Evolutionary conservation across 1,140 invertebrate genomes (phyloP).

Genomic region (Apis florea): DNA sequence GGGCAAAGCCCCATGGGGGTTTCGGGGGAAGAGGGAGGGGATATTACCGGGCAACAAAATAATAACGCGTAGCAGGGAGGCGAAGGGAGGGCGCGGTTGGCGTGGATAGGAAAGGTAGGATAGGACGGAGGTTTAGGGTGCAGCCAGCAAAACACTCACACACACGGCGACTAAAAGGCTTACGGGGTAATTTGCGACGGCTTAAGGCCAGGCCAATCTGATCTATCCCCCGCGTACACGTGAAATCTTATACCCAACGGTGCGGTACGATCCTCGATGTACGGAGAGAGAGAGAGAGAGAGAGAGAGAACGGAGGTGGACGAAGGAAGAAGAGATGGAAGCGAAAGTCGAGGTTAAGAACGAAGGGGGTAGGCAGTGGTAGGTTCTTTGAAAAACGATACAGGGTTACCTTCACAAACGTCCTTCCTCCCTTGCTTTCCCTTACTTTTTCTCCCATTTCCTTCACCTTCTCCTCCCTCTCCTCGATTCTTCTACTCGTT

Average conservation of each 20-base stretch:
- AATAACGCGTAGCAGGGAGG: conserved; percentile 62
- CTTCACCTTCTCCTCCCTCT: neutral
- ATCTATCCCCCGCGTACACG: conserved; percentile 69
- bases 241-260: conserved; percentile 75
- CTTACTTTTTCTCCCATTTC: neutral
- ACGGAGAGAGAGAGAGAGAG: conserved; percentile 42
- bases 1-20: conserved; percentile 67
- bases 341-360: conserved; percentile 20
- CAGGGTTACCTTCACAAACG: conserved; percentile 57
- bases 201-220: conserved; percentile 76
- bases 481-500: neutral
- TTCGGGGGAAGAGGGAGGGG: no score
- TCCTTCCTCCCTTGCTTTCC: conserved; percentile 43
- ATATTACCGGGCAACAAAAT: conserved; percentile 71
- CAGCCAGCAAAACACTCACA: conserved; percentile 72
- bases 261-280: conserved; percentile 55
- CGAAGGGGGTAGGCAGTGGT: conserved; percentile 2
- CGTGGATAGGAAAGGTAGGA: conserved; percentile 6
- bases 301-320: conserved; percentile 21
- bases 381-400: conserved; percentile 76
- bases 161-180: conserved; percentile 75
- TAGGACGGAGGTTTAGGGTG: conserved; percentile 57
- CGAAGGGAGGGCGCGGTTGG: neutral
- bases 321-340: conserved; percentile 57
- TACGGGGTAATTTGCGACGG: conserved; percentile 77